Conservation (phyloP, 2,888 invertebrate genomes). For the Anoncus sp. region DNA sequence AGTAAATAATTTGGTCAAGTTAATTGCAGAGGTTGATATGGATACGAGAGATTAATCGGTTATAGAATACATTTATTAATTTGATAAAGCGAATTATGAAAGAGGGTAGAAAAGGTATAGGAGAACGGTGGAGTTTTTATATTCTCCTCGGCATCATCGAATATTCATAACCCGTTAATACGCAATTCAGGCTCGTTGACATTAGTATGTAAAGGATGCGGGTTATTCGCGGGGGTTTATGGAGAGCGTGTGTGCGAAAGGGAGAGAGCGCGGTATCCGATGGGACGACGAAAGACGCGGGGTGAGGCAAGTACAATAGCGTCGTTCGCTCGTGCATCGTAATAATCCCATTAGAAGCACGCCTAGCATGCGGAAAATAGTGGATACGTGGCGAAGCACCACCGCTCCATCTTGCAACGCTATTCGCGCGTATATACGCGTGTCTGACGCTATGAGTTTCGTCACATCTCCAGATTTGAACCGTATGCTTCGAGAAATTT, state of each 20-base stretch:
- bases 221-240: constrained; percentile 36
- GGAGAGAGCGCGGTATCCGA: constrained; percentile 37
- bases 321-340: constrained; percentile 62
- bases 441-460: too few relatives aligned
- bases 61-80: not conserved
- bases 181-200: constrained; percentile 71
- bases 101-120: not conserved
- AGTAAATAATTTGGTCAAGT: not conserved
- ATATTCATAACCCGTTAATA: constrained; percentile 75
- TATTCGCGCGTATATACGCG: too few relatives aligned
- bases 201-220: constrained; percentile 77
- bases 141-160: constrained; percentile 72
- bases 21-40: not conserved
- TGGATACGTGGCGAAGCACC: constrained; percentile 51
- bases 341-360: constrained; percentile 72
- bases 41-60: not conserved
- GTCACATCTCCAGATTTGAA: too few relatives aligned
- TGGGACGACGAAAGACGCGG: constrained; percentile 56
- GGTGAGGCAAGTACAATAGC: constrained; percentile 48
- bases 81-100: not conserved
- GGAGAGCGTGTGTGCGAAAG: constrained; percentile 3
- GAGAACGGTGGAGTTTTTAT: constrained; percentile 64
- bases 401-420: constrained; percentile 15
- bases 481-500: too few relatives aligned
- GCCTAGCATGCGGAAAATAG: constrained; percentile 60